Conservation (phyloP, 1,140 invertebrate species). For the Scaptomyza pallida region DNA sequence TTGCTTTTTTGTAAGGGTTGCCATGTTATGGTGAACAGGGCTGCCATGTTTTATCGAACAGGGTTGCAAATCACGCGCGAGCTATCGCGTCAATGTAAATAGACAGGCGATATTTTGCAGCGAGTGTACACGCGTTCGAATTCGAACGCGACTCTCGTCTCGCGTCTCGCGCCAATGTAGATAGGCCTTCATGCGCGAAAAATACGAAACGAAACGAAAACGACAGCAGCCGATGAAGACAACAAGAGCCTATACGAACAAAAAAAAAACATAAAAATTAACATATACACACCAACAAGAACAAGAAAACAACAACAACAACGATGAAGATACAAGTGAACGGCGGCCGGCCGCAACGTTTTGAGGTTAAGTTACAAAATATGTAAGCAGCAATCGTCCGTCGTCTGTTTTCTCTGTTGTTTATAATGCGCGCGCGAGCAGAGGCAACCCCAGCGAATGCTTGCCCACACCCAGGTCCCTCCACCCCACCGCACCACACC, state of each 20-base stretch:
- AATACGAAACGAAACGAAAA: slow-evolving; percentile 55
- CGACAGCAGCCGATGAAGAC: slow-evolving; percentile 39
- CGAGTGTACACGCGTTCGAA: too few relatives aligned
- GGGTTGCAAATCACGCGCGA: too few relatives aligned
- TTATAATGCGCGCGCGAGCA: slow-evolving; percentile 49
- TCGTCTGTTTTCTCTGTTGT: slow-evolving; percentile 52
- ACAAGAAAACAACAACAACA: slow-evolving; percentile 36
- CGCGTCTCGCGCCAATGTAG: too few relatives aligned
- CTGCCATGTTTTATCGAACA: too few relatives aligned
- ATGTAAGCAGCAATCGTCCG: slow-evolving; percentile 49
- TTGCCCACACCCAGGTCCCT: slow-evolving; percentile 29
- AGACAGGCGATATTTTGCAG: too few relatives aligned
- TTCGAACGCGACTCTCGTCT: too few relatives aligned
- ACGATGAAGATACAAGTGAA: slow-evolving; percentile 37
- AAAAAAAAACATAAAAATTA: slow-evolving; percentile 74
- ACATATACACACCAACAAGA: slow-evolving; percentile 62
- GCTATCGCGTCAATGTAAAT: too few relatives aligned
- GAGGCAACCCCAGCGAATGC: slow-evolving; percentile 33
- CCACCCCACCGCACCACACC: slow-evolving; percentile 1
- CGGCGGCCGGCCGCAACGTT: slow-evolving; percentile 50
- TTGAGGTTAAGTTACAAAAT: slow-evolving; percentile 77
- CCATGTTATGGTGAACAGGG: too few relatives aligned
- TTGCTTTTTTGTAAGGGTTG: too few relatives aligned
- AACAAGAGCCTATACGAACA: slow-evolving; percentile 5
- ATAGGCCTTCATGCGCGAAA: slow-evolving; percentile 75